Evolutionary conservation across 2,888 invertebrate genomes (phyloP), one percentile per base, ranked within the genome.

Genomic region (Merodon equestris): DNA sequence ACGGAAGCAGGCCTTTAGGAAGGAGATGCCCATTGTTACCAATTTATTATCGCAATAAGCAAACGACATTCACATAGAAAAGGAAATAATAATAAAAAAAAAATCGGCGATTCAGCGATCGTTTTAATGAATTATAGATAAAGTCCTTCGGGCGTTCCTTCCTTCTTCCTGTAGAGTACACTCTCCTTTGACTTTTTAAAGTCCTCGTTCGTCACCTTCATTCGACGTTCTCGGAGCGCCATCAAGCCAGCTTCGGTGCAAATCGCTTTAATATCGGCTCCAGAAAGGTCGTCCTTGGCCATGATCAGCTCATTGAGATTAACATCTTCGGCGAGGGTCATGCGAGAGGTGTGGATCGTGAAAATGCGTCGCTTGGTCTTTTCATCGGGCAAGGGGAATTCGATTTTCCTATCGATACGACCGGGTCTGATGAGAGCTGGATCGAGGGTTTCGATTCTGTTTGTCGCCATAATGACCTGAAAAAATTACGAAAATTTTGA

Each of bases 171-270:
- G 88, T 99, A 99, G 54, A 99, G 91, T 27, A 99, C 99, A 90
- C 97, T 99, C 88, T 99, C 99, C 89, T 99, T 99, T 0, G 99
- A 98, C 89, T 99, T 99, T 89, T 97, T 96, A 89, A 99, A 99
- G 90, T 99, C 99, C 89, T 99, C 99, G 90, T 98, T 98, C 79
- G 97, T 99, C 36, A 99, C 99, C 90, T 98, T 99, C 99, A 99
- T 99, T 84, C 99, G 93, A 63, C 99, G 93, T 89, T 99, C 99
- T 81, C 99, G 91, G 56, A 99, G 90, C 3, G 99, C 99, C 95
- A 99, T 96, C 66, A 99, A 90, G 81, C 99, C 99, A 64, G 98
- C 99, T 91, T 99, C 99, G 9, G 99, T 99, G 89, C 99, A 99
- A 88, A 99, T 99, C 13, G 99, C 99, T 91, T 97, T 97, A 83